These are phyloP conservation scores for Punctoribates punctum DNA, from an alignment of 2,888 invertebrate genomes.

Conservation along the genomic window DNA sequence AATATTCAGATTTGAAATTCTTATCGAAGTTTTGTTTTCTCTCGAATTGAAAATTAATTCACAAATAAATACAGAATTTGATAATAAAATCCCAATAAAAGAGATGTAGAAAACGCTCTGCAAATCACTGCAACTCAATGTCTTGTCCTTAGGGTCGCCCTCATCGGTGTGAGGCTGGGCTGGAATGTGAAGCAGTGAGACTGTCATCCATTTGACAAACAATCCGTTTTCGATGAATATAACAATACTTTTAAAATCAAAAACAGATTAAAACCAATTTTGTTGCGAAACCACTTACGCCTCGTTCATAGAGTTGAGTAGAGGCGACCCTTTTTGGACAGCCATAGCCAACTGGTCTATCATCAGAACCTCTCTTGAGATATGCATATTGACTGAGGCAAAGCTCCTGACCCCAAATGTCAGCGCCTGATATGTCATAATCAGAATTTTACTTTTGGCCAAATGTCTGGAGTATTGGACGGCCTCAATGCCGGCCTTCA, in stretches of 20 bases:
- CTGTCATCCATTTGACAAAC: constrained; percentile 2
- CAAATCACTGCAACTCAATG: not conserved
- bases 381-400: not conserved
- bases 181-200: not conserved
- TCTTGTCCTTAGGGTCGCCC: not conserved
- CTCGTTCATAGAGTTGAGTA: not conserved
- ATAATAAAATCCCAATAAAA: not conserved
- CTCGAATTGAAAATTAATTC: not conserved
- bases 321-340: not conserved
- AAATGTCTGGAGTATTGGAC: not conserved
- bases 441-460: not conserved
- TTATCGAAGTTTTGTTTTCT: not conserved
- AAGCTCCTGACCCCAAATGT: not conserved
- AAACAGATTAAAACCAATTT: not conserved
- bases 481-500: not conserved
- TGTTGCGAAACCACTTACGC: not conserved
- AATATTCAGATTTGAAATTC: not conserved
- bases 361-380: not conserved
- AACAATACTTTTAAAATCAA: not conserved
- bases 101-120: constrained; percentile 5
- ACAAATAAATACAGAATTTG: not conserved
- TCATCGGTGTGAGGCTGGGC: not conserved
- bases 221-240: not conserved
- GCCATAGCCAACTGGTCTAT: constrained; percentile 17
- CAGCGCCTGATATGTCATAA: not conserved